A percentile compares a stretch with the other conserved stretches of the same genome.
Conservation (phyloP, 2,797 vertebrate species). For the Pachyuromys duprasi region DNA sequence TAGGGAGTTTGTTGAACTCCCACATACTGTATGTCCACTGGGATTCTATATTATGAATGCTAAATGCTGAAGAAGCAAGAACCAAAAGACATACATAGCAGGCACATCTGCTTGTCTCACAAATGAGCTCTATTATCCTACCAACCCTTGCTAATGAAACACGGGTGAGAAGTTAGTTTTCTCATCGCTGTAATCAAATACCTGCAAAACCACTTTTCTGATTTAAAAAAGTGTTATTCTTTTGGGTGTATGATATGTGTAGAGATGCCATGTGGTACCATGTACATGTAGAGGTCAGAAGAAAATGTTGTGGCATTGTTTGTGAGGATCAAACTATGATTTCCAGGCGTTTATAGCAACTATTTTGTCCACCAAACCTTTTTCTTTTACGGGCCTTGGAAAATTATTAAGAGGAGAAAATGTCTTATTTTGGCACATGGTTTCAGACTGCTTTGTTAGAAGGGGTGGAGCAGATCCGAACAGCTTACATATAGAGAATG, state of each 20-base stretch:
- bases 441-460: not conserved
- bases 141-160: constrained; percentile 18
- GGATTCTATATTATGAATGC: not conserved
- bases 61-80: not conserved
- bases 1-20: not conserved
- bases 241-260: not conserved
- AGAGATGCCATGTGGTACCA: not conserved
- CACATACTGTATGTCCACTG: not conserved
- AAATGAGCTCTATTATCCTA: not conserved
- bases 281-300: not conserved
- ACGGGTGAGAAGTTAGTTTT: not conserved
- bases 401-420: not conserved
- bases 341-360: not conserved
- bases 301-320: not conserved
- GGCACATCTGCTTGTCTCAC: not conserved
- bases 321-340: not conserved
- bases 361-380: not conserved
- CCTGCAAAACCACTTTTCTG: not conserved
- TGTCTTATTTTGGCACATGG: not conserved
- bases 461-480: not conserved
- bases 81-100: not conserved
- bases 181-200: not conserved
- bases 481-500: not conserved
- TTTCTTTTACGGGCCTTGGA: not conserved
- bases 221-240: not conserved